phyloP scores from a whole-genome alignment of 2,113 vertebrate species.

The Trematomus loennbergii region DNA sequence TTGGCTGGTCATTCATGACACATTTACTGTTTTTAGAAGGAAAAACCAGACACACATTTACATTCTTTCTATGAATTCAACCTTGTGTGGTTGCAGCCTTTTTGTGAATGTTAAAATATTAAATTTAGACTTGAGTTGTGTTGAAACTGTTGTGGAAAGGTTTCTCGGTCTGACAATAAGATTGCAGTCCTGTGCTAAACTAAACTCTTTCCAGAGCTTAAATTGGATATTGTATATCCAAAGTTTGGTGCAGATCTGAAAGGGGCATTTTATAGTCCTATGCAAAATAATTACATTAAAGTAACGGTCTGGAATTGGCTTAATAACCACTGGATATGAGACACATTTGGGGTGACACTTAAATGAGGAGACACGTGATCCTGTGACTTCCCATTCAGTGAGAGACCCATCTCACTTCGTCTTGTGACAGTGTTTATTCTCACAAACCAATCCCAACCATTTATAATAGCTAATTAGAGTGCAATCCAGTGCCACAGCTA shows the following conservation, averaged over 20 bases:
- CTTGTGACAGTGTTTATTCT: constrained; percentile 41
- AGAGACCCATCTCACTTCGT: constrained; percentile 46
- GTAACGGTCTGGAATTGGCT: not conserved
- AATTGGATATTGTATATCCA: not conserved
- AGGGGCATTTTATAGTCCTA: not conserved
- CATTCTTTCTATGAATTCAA: not conserved
- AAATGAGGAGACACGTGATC: constrained; percentile 13
- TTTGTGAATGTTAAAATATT: not conserved
- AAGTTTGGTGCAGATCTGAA: not conserved
- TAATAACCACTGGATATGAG: constrained; percentile 2
- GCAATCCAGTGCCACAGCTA: constrained; percentile 64
- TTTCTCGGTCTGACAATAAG: not conserved
- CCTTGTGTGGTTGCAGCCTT: not conserved
- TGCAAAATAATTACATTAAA: not conserved
- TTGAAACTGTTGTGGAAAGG: not conserved
- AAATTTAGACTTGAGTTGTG: not conserved
- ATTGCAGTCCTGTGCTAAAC: not conserved
- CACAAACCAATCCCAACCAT: constrained; percentile 47
- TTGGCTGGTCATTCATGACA: not conserved
- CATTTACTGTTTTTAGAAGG: not conserved
- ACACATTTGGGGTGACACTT: constrained; percentile 4
- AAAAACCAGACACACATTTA: not conserved
- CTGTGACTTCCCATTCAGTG: constrained; percentile 8
- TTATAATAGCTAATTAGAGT: constrained; percentile 78
- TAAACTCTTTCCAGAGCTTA: not conserved